Percentiles rank a stretch among this genome's conserved stretches.
Evolutionary conservation across 2,797 vertebrate species (phyloP).

Genomic region (Periparus ater): DNA sequence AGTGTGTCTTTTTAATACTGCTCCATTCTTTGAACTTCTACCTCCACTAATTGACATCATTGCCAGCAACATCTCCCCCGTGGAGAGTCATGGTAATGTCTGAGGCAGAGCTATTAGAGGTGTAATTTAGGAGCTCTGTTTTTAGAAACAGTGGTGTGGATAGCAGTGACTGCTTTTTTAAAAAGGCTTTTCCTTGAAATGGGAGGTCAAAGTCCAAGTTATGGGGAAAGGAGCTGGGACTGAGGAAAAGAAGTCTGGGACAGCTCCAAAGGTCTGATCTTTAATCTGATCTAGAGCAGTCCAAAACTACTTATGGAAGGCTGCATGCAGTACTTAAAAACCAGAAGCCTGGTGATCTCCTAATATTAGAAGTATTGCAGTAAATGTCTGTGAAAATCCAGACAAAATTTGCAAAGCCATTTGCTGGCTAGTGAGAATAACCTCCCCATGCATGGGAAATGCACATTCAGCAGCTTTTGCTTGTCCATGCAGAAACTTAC

Average conservation of each 20-base stretch:
- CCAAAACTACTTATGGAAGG: neutral
- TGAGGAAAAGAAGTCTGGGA: neutral
- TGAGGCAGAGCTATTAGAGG: neutral
- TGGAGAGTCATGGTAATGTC: fast-evolving
- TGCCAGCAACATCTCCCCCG: neutral
- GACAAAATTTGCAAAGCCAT: neutral
- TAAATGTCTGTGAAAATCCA: neutral
- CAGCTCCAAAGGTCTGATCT: neutral
- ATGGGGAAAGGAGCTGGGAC: neutral
- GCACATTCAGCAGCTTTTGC: neutral
- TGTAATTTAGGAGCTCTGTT: neutral
- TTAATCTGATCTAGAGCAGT: neutral
- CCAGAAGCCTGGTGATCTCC: neutral
- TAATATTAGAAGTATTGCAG: neutral
- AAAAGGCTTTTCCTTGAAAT: neutral
- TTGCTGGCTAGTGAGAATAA: neutral
- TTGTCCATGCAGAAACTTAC: neutral
- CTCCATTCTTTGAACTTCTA: neutral
- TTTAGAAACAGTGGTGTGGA: neutral
- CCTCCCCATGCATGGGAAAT: fast-evolving
- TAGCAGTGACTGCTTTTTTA: neutral
- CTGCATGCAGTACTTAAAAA: neutral
- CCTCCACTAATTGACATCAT: neutral
- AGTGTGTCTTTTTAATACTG: neutral
- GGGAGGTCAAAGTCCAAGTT: neutral